Base-by-base conservation (phyloP, 2,113 vertebrate species). In the Nerophis lumbriciformis region DNA sequence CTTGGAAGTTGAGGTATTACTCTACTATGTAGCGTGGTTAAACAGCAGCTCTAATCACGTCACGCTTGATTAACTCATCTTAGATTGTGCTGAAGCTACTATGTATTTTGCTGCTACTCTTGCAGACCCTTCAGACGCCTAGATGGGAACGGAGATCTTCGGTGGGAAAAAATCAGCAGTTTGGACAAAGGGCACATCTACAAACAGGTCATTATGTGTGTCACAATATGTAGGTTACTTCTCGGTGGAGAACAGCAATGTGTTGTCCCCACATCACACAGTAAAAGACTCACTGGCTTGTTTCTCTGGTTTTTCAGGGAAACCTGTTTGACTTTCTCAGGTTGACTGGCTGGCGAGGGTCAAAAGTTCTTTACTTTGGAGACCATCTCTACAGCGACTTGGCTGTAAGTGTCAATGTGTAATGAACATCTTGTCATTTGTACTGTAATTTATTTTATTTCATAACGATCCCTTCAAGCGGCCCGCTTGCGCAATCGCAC, bases 301-400 rank as follows among this genome's bases (percentile, higher is more conserved):
- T 62, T 12, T 52, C 7, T 66, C 61, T 71, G 64, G 6, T 73
- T 11, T 81, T 85, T 62, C 85, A 98, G 96, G 96, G 96, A 53
- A 98, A 98, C 75, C 88, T 98, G 61, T 94, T 93, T 63, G 95
- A 98, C 71, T 98, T 98, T 65, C 88, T 98, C 53, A 88, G 92
- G 69, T 88, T 98, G 84, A 97, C 94, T 0, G 94, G 95, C 28
- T 98, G 96, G 96, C 87, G 93, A 11, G 96, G 95, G 0, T 95
- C 95, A 53, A 94, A 89, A 0, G 96, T 98, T 53, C 92, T 98
- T n/a, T 98, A 98, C 83, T 98, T 98, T 4, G 96, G 95, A 19
- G 96, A 98, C 74, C 96, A 98, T 81, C 93, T 98, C 48, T 98
- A 98, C 79, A 98, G 95, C 0, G 96, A 98, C 80, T 89, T 98